Percentiles rank a stretch among this genome's conserved stretches.
Conservation (phyloP, 92 coral and sea anemone genomes). For the Umimayanthus chanpuru region DNA sequence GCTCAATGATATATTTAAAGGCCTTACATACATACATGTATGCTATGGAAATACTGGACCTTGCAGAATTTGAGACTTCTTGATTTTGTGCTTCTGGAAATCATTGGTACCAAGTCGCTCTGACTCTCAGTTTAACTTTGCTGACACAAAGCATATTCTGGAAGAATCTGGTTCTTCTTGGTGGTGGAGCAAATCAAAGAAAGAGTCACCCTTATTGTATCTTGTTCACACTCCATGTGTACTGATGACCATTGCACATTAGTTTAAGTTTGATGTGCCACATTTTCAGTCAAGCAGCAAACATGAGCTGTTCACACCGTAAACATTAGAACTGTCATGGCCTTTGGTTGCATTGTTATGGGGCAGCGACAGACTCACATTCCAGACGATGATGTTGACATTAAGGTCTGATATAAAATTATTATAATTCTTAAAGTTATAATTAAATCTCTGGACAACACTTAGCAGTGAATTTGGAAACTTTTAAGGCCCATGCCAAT, state of each 20-base stretch:
- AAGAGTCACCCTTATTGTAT: background rate
- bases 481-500: background rate
- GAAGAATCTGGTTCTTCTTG: background rate
- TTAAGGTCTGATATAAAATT: constrained; percentile 18
- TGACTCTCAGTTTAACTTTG: background rate
- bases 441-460: too few species aligned
- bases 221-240: background rate
- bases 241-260: constrained; percentile 8
- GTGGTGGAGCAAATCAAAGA: background rate
- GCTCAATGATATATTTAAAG: background rate
- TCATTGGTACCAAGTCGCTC: background rate
- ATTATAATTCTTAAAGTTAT: background rate
- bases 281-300: constrained; percentile 15
- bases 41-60: background rate
- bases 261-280: background rate
- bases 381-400: constrained; percentile 32
- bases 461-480: background rate
- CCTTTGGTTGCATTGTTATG: constrained; percentile 37
- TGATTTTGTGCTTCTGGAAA: background rate
- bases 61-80: background rate
- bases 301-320: constrained; percentile 32
- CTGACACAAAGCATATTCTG: background rate
- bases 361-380: constrained; percentile 43
- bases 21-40: background rate
- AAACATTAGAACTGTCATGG: constrained; percentile 22